phyloP scores from a whole-genome alignment of 53 echinoderm and acorn worm species.

The Temnopleurus reevesii region DNA sequence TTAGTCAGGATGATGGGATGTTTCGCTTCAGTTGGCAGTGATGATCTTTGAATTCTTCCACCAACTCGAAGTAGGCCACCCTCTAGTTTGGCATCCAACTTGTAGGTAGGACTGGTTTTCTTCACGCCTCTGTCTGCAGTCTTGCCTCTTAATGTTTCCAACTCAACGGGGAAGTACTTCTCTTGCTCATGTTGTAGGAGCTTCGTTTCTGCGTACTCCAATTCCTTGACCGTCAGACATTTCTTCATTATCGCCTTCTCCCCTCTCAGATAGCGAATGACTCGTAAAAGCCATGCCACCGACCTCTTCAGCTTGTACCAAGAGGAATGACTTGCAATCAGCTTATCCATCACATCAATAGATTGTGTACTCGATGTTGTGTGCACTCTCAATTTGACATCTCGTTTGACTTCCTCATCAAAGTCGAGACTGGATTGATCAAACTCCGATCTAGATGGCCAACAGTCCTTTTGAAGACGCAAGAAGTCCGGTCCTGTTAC shows the following conservation, averaged over 20 bases:
- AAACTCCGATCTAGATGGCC: neutral
- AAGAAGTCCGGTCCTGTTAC: neutral
- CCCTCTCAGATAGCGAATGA: neutral
- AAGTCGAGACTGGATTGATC: neutral
- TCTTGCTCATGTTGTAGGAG: neutral
- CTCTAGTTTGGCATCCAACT: neutral
- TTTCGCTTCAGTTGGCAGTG: slow-evolving; percentile 1
- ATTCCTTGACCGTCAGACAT: neutral
- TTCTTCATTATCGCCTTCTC: neutral
- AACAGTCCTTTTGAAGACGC: neutral
- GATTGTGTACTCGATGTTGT: neutral
- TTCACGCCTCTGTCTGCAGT: neutral
- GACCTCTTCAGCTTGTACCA: neutral
- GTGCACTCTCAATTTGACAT: no score
- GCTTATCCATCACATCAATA: neutral
- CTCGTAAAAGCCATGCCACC: neutral
- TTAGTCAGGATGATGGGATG: slow-evolving; percentile 40
- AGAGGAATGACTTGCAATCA: neutral
- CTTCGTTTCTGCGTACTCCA: neutral
- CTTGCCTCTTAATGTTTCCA: neutral
- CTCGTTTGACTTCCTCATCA: neutral
- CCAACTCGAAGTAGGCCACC: slow-evolving; percentile 27
- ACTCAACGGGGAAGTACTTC: neutral
- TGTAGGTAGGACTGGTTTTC: neutral
- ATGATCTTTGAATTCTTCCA: slow-evolving; percentile 18